Evolutionary conservation across 2,113 vertebrate genomes (phyloP), one percentile per base, ranked within the genome.

Genomic region (Paramisgurnus dabryanus): DNA sequence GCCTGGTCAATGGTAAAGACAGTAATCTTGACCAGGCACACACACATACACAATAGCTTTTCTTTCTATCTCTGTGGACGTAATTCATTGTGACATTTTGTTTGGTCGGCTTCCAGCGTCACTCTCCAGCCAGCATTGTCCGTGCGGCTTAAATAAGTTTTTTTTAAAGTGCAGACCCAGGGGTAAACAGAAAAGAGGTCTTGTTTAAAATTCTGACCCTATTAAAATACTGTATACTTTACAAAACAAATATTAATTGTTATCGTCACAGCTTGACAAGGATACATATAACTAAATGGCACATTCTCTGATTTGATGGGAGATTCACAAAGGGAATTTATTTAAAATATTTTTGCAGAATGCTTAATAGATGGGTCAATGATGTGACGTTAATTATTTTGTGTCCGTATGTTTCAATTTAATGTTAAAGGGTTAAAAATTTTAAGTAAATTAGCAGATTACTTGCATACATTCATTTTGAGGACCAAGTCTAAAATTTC

Each of bases 71-170:
- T 81, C 57, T 69, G 39, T 71, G 61, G 64, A 78, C 50, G 55
- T 77, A 83, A 84, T 80, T 83, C 60, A 75, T 73, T 50, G n/a
- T 73, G 22, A 75, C 74, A 72, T 65, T 65, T 68, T 81, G 39
- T 75, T 79, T 77, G 77, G 69, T 82, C 50, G 77, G 72, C 65
- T 27, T 73, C 49, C 58, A 82, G 75, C 61, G 53, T 63, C 15
- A 11, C 69, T 45, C n/a, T 65, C 49, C 57, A 58, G 39, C 75
- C 74, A 83, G 40, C 18, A n/a, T 40, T 39, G n/a, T 74, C 73
- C 11, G 4, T 74, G 78, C 41, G 57, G 67, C 73, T 66, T 55
- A 67, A 27, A 69, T 57, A 49, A 47, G 57, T 55, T 22, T 34
- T 60, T 22, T 18, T 50, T 22, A 60, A 63, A 17, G 22, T 1